Percentiles rank a stretch among this genome's conserved stretches.
Evolutionary conservation across 1,140 invertebrate species (phyloP).

Genomic region (Geopemphigus sp.): DNA sequence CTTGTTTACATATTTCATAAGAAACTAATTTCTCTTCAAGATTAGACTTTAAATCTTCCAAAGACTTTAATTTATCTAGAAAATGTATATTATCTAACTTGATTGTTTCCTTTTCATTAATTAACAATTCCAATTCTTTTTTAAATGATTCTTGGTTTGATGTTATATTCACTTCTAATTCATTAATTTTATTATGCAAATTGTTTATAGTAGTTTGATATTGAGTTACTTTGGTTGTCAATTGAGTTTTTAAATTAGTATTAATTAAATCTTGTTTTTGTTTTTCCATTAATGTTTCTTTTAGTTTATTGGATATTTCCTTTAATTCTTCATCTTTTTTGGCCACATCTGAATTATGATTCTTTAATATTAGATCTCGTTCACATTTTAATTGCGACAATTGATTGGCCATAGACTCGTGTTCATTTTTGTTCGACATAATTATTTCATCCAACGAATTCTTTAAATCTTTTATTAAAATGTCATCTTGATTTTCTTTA

Average conservation of each 20-base stretch:
- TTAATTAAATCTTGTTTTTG: conserved; percentile 26
- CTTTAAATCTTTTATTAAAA: conserved; percentile 18
- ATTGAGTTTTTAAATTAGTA: conserved; percentile 20
- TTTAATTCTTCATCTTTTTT: conserved; percentile 22
- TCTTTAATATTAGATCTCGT: neutral
- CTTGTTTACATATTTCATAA: neutral
- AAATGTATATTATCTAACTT: conserved; percentile 16
- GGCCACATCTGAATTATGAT: conserved; percentile 4
- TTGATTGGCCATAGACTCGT: neutral
- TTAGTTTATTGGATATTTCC: conserved; percentile 5
- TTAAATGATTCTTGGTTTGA: neutral
- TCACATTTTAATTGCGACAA: conserved; percentile 5
- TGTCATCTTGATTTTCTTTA: conserved; percentile 1
- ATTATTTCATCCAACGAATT: neutral
- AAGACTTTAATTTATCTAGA: conserved; percentile 1
- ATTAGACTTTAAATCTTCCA: conserved; percentile 5
- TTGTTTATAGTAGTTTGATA: conserved; percentile 3
- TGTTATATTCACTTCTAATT: conserved; percentile 1
- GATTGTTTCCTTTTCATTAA: neutral
- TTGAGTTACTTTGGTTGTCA: neutral
- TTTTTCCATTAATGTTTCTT: conserved; percentile 38
- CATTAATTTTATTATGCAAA: conserved; percentile 20
- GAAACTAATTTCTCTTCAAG: conserved; percentile 14
- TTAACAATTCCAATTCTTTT: neutral
- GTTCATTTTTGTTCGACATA: conserved; percentile 30